A percentile compares a stretch with the other conserved stretches of the same genome.
phyloP scores from a whole-genome alignment of 2,113 vertebrate genomes.

The Laticauda colubrina region DNA sequence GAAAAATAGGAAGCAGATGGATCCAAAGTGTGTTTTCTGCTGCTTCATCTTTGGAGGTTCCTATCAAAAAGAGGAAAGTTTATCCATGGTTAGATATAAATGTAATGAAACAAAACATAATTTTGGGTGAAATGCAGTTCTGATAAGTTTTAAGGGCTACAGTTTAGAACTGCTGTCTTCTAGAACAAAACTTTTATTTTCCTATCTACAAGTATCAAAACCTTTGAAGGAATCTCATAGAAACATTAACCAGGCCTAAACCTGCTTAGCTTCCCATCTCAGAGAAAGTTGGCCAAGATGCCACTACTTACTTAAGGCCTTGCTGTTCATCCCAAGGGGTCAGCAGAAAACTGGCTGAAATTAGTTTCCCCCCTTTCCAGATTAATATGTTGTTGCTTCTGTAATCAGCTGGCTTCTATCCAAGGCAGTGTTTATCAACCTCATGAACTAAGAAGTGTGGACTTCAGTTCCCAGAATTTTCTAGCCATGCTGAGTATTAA shows the following conservation, averaged over 20 bases:
- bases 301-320: not conserved
- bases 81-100: not conserved
- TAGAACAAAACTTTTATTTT: not conserved
- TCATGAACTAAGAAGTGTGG: not conserved
- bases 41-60: not conserved
- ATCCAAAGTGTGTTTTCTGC: not conserved
- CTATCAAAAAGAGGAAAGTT: not conserved
- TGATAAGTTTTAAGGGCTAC: not conserved
- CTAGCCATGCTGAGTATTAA: not conserved
- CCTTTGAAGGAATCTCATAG: not conserved
- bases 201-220: not conserved
- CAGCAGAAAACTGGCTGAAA: not conserved
- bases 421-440: not conserved
- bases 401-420: not conserved
- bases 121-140: not conserved
- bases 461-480: not conserved
- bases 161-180: not conserved
- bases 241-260: not conserved
- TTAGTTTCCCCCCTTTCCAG: not conserved
- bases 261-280: not conserved
- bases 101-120: not conserved
- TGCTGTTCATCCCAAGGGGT: not conserved
- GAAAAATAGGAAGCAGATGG: not conserved
- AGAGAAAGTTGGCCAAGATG: not conserved
- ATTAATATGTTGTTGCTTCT: not conserved